A percentile compares a stretch with the other conserved stretches of the same genome.
These are phyloP conservation scores for Corvus hawaiiensis DNA, from an alignment of 2,113 vertebrate genomes.

Conservation along the genomic window DNA sequence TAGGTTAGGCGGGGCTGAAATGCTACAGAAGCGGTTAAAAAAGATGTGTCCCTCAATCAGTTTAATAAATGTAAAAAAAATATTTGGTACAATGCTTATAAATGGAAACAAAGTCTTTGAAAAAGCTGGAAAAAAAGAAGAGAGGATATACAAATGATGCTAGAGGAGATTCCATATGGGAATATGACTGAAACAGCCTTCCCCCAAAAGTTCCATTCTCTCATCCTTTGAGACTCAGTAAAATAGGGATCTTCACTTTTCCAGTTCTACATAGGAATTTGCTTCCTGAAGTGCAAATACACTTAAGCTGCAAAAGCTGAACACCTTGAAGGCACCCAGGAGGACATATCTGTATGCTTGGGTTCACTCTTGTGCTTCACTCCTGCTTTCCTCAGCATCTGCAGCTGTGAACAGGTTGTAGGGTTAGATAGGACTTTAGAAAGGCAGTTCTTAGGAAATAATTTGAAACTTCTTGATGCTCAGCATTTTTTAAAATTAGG, in stretches of 20 bases:
- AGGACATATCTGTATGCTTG: background rate
- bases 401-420: background rate
- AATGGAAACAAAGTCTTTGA: background rate
- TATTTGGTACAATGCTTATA: background rate
- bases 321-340: background rate
- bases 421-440: background rate
- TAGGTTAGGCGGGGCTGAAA: background rate
- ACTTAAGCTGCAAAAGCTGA: background rate
- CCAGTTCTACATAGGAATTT: background rate
- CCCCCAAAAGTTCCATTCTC: background rate
- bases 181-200: background rate
- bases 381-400: background rate
- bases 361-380: background rate
- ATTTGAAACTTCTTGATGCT: background rate
- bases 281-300: background rate
- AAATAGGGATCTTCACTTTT: background rate
- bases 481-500: background rate
- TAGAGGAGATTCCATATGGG: accelerated
- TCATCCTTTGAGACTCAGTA: background rate
- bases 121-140: background rate
- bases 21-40: background rate
- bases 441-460: background rate
- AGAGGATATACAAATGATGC: background rate
- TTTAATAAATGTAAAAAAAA: background rate
- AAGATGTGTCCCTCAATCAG: background rate